Base-by-base conservation (phyloP, 2,797 vertebrate species). In the Acrossocheilus wenchowensis region DNA sequence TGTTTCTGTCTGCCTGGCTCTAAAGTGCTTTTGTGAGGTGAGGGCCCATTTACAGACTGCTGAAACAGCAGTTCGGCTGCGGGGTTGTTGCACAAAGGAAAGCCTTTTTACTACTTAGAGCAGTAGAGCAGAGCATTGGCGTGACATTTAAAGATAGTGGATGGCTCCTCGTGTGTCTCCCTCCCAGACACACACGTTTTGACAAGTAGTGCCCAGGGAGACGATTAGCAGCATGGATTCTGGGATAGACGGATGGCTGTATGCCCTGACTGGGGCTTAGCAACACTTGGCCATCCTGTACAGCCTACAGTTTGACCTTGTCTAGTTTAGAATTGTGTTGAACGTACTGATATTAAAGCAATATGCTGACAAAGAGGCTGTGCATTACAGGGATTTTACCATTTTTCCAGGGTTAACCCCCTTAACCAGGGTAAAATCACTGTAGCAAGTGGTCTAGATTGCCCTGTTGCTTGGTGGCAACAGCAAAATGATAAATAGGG, bases 1-100 rank as follows among this genome's bases (percentile, higher is more conserved):
- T 80, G 78, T 86, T 81, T 86, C 84, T 80, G 78, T 81, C 78
- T 81, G 84, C 69, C 45, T 57, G 77, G 54, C 86, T 88, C 79
- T 85, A 86, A 89, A 90, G 94, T 95, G 95, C 94, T 95, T 94
- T 92, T 93, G 92, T 93, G 88, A 89, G 52, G 88, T 92, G 90
- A 90, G 87, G 88, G 90, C 91, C 91, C 91, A 95, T 95, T 96
- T 95, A 89, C 87, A 89, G 86, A 91, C 88, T 93, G 94, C 94
- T 96, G 95, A 95, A 92, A 72, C 87, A 87, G 94, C 95, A 94
- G 93, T 94, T 94, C 90, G 83, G 78, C 80, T 82, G 5, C 82
- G 90, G 88, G 87, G 90, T 90, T 82, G 26, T 87, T 73, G 88
- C 92, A 72, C 87, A 82, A 91, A 92, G 87, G 60, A 94, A 93